phyloP scores from a whole-genome alignment of 2,888 invertebrate genomes.

The Orthosia incerta region DNA sequence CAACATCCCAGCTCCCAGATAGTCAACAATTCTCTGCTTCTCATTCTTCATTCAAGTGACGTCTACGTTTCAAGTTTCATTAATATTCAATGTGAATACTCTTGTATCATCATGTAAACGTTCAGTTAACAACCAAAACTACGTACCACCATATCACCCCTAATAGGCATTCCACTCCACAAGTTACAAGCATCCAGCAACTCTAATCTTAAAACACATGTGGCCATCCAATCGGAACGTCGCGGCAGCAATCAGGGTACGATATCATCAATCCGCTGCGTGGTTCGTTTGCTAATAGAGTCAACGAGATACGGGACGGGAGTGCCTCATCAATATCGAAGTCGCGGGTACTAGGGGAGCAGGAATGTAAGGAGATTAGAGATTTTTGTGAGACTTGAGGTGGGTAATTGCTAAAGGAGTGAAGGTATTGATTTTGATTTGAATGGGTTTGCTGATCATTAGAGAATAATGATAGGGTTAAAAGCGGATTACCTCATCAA shows the following conservation, averaged over 20 bases:
- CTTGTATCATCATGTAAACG: not conserved
- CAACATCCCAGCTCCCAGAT: not conserved
- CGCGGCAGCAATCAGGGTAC: slow-evolving; percentile 65
- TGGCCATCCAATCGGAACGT: slow-evolving; percentile 64
- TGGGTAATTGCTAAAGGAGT: slow-evolving; percentile 25
- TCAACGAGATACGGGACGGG: slow-evolving; percentile 60
- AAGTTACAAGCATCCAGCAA: slow-evolving; percentile 18
- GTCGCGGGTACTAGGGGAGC: slow-evolving; percentile 29
- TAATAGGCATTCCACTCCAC: slow-evolving; percentile 20
- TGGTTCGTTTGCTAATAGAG: slow-evolving; percentile 75
- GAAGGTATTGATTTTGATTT: slow-evolving; percentile 31
- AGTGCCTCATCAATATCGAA: slow-evolving; percentile 62
- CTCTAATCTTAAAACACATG: slow-evolving; percentile 65
- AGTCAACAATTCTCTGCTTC: not conserved
- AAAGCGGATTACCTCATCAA: slow-evolving; percentile 56
- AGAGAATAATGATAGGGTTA: too few species aligned
- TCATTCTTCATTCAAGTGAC: not conserved
- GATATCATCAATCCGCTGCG: slow-evolving; percentile 69
- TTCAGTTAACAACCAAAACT: slow-evolving; percentile 10
- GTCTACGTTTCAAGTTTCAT: slow-evolving; percentile 5
- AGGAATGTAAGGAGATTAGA: slow-evolving; percentile 42
- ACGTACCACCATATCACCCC: not conserved
- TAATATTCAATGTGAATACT: slow-evolving; percentile 24
- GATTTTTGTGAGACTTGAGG: slow-evolving; percentile 35
- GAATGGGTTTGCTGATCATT: too few species aligned